These are phyloP conservation scores for Macrochelys suwanniensis DNA, from an alignment of 2,797 vertebrate species.

Conservation along the genomic window DNA sequence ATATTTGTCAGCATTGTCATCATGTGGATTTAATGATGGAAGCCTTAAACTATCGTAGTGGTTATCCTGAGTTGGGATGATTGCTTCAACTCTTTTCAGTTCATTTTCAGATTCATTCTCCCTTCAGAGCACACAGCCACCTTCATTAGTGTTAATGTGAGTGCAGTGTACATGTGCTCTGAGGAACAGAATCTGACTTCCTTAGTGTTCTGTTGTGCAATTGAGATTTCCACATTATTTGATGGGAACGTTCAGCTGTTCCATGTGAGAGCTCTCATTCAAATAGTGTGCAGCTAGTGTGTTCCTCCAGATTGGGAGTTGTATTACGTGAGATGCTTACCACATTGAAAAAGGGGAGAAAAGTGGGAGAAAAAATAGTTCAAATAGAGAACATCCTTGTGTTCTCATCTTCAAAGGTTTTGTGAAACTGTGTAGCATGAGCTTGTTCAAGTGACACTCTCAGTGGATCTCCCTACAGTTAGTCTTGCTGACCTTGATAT, in stretches of 20 bases:
- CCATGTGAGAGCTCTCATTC: neutral
- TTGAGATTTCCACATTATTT: neutral
- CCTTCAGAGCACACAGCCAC: neutral
- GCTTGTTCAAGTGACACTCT: slow-evolving; percentile 13
- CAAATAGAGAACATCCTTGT: neutral
- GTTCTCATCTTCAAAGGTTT: neutral
- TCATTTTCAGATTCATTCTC: neutral
- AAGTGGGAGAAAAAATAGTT: neutral
- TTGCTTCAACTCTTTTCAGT: neutral
- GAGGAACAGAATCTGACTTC: neutral
- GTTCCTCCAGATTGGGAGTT: neutral
- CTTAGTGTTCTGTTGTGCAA: neutral
- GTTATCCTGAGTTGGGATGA: neutral
- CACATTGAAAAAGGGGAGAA: neutral
- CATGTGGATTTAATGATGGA: neutral
- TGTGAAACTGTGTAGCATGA: neutral
- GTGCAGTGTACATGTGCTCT: neutral
- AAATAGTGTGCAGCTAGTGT: neutral
- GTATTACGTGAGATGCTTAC: neutral
- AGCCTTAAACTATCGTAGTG: neutral
- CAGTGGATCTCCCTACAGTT: neutral
- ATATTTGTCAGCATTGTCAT: neutral
- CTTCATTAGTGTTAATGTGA: neutral
- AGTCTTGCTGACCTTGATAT: slow-evolving; percentile 21
- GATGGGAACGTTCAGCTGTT: neutral